Conservation (phyloP, 1,140 invertebrate species). For the Drosophila ficusphila region DNA sequence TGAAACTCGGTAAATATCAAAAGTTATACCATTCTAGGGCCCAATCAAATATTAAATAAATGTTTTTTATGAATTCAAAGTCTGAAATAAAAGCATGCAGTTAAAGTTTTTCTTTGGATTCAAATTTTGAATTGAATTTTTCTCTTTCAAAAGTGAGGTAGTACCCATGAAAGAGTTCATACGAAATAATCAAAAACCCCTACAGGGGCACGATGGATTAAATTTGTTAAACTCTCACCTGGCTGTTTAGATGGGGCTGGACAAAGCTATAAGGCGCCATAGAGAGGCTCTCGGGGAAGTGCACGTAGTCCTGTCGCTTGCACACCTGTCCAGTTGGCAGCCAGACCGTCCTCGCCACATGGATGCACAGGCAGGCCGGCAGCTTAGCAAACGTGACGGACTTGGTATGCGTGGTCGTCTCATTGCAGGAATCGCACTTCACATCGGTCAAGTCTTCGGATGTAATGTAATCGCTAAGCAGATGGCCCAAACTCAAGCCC, state of each 20-base stretch:
- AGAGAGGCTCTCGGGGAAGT: constrained; percentile 92
- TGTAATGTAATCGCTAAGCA: constrained; percentile 92
- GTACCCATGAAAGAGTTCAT: too few species aligned
- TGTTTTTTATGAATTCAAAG: too few species aligned
- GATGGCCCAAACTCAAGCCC: constrained; percentile 85
- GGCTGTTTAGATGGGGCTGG: constrained; percentile 85
- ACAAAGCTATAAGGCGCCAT: constrained; percentile 91
- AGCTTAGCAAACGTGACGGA: constrained; percentile 93
- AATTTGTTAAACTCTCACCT: constrained; percentile 70
- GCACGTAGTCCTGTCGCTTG: constrained; percentile 94
- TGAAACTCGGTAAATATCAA: too few species aligned
- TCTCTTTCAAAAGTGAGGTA: too few species aligned
- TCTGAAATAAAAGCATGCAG: too few species aligned
- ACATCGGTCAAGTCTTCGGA: constrained; percentile 93
- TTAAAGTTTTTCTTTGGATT: too few species aligned
- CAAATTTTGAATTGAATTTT: too few species aligned
- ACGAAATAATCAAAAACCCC: too few species aligned
- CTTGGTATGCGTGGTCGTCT: constrained; percentile 88
- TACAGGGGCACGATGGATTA: too few species aligned
- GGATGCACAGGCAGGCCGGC: constrained; percentile 87
- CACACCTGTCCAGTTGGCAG: constrained; percentile 88
- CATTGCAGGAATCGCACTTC: constrained; percentile 91
- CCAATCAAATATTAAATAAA: too few species aligned
- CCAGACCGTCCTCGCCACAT: constrained; percentile 94
- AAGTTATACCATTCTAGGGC: too few species aligned